Conservation (phyloP, 2,888 invertebrate genomes). For the Clusia tigrina region DNA sequence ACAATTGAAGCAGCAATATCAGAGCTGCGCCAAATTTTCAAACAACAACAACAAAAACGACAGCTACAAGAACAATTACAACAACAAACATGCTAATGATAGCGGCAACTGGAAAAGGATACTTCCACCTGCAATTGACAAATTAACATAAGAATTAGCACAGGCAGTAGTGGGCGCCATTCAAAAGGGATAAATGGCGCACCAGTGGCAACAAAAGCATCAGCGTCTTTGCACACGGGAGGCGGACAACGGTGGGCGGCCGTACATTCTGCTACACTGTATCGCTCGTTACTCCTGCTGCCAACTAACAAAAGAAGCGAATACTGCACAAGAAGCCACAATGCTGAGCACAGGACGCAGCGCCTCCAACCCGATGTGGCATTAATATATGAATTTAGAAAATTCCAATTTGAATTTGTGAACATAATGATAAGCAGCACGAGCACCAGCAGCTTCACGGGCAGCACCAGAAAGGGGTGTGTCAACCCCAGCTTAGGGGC, state of each 20-base stretch:
- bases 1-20: conserved; percentile 47
- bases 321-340: too few relatives aligned
- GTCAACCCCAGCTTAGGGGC: background rate
- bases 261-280: too few relatives aligned
- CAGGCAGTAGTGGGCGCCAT: background rate
- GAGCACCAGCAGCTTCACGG: background rate
- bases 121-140: conserved; percentile 42
- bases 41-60: background rate
- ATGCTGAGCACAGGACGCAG: too few relatives aligned
- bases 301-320: too few relatives aligned
- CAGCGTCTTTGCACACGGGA: background rate
- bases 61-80: too few relatives aligned
- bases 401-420: background rate
- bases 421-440: too few relatives aligned
- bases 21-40: conserved; percentile 35
- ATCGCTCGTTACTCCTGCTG: too few relatives aligned
- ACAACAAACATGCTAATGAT: background rate
- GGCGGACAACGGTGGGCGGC: background rate
- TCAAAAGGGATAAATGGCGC: background rate
- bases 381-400: background rate
- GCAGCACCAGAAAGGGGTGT: background rate
- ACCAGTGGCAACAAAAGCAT: background rate
- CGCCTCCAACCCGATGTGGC: too few relatives aligned
- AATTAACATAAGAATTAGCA: too few relatives aligned
- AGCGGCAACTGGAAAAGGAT: conserved; percentile 2